Percentiles rank a stretch among this genome's conserved stretches.
Conservation (phyloP, 2,113 vertebrate species). For the Corynorhinus townsendii region DNA sequence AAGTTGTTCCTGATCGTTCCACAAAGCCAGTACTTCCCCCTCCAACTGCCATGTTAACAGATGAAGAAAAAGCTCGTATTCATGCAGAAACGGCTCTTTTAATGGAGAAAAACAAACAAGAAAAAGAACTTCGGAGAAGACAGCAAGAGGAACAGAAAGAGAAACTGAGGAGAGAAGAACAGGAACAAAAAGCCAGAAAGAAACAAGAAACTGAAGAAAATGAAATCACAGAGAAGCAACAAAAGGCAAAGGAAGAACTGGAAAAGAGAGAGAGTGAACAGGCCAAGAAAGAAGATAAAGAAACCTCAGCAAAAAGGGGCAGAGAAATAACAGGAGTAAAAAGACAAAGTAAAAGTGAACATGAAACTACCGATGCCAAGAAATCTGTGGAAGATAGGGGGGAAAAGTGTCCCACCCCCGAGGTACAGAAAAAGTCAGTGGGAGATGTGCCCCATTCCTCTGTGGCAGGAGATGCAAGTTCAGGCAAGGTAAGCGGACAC, state of each 20-base stretch:
- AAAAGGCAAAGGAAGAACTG: conserved; percentile 75
- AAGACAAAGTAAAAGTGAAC: conserved; percentile 74
- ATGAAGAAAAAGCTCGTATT: conserved; percentile 86
- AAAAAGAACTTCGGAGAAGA: conserved; percentile 84
- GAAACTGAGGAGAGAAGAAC: conserved; percentile 73
- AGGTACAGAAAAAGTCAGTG: conserved; percentile 62
- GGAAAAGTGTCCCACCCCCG: conserved; percentile 70
- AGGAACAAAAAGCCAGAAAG: conserved; percentile 75
- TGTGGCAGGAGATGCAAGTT: conserved; percentile 32
- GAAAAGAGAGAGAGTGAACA: conserved; percentile 80
- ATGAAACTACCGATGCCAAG: conserved; percentile 73
- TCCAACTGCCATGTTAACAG: conserved; percentile 73
- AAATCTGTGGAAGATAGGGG: conserved; percentile 78
- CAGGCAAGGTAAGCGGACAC: conserved; percentile 77
- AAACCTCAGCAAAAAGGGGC: conserved; percentile 72
- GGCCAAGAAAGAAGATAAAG: conserved; percentile 71
- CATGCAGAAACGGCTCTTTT: conserved; percentile 82
- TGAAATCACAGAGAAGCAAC: conserved; percentile 71
- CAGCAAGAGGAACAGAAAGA: conserved; percentile 79
- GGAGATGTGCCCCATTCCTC: conserved; percentile 57
- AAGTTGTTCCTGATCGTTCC: conserved; percentile 87
- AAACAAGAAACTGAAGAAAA: conserved; percentile 76
- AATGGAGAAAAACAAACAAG: conserved; percentile 84
- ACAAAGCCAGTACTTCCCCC: conserved; percentile 82
- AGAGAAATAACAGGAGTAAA: conserved; percentile 76